Evolutionary conservation across 1,140 invertebrate species (phyloP).

Genomic region (Zaprionus davidi): DNA sequence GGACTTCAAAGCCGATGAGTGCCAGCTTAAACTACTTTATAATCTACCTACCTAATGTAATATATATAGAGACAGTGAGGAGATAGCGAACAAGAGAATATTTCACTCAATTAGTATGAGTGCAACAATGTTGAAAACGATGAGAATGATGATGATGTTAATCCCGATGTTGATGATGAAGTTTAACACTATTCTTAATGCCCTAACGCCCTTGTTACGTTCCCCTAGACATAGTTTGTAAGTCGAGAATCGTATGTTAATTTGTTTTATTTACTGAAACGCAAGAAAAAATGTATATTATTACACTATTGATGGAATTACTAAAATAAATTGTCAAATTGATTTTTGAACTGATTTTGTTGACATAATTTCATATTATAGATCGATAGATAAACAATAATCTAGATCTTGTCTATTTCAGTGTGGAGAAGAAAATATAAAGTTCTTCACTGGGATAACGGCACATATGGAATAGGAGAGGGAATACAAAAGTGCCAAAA

Average conservation of each 20-base stretch:
- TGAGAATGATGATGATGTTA: conserved; percentile 10
- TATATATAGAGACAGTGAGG: conserved; percentile 21
- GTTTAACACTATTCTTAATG: conserved; percentile 19
- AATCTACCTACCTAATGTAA: conserved; percentile 35
- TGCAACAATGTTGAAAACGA: conserved; percentile 9
- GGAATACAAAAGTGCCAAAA: no score
- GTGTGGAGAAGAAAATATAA: neutral
- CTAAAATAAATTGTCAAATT: conserved; percentile 60
- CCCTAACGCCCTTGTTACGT: conserved; percentile 4
- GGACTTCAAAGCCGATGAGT: conserved; percentile 70
- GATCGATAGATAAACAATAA: no score
- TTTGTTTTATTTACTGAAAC: conserved; percentile 72
- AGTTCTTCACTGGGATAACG: no score
- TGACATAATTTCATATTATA: no score
- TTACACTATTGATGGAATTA: conserved; percentile 66
- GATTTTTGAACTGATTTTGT: conserved; percentile 12
- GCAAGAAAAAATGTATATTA: conserved; percentile 37
- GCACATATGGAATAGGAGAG: no score
- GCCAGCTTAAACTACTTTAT: conserved; percentile 65
- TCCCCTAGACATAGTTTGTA: conserved; percentile 46
- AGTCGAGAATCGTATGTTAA: conserved; percentile 56
- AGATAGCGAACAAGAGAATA: conserved; percentile 8
- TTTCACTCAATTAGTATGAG: conserved; percentile 47
- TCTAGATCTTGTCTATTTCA: no score
- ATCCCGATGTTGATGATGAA: conserved; percentile 14